Evolutionary conservation across 2,113 vertebrate species (phyloP), one percentile per base, ranked within the genome.

Genomic region (Neolamprologus brichardi): DNA sequence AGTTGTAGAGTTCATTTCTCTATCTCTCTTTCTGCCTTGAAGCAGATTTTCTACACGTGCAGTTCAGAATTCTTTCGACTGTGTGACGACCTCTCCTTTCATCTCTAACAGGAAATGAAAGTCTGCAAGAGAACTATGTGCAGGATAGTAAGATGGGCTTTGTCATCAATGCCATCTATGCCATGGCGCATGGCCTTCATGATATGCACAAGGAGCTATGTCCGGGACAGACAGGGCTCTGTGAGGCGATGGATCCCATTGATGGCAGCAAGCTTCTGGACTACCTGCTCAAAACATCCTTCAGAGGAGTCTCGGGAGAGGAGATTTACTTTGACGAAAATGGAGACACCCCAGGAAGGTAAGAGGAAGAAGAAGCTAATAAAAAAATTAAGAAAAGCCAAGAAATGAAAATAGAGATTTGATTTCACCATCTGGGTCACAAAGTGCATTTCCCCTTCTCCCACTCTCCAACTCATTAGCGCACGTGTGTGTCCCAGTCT

Each of bases 71-170:
- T 78, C n/a, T 34, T 82, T 18, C 46, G 28, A 25, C 2, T 25
- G 39, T 82, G 20, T 81, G 8, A 87, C 11, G 8, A 51, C 23
- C 8, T 85, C 6, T 58, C 2, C 6, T 84, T 90, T 62, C 32
- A 25, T 51, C 53, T 83, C 62, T 18, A 32, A 86, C 94, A 97
- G 99, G 99, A 72, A 99, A 98, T 20, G 98, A 99, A 88, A 98
- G 97, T 93, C 96, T 99, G 87, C 97, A 98, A 88, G 98, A 99
- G 90, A 99, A 99, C 92, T 99, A 99, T 4, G 96, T 99, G 8
- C 99, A 99, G 91, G 99, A 99, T 94, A 99, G 98, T 91, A 99
- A 99, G 96, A 99, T 99, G 99, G 99, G 99, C 81, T 99, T 99
- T 92, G 98, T 99, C 93, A 99, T 99, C 94, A 99, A 99, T 17